Evolutionary conservation across 2,797 vertebrate genomes (phyloP).

Genomic region (Phaenicophaeus curvirostris): DNA sequence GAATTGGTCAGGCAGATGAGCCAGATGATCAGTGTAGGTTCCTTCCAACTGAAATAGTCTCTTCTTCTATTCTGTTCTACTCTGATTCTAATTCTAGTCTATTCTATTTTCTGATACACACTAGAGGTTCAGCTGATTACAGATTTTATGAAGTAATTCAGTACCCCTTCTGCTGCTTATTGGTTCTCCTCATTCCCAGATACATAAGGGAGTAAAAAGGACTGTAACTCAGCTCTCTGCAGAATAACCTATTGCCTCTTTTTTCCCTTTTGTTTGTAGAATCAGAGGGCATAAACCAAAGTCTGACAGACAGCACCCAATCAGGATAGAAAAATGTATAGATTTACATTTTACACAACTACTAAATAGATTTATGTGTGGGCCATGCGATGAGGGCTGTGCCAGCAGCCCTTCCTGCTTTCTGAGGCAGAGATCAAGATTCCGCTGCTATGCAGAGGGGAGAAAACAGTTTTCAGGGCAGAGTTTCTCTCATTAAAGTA

Average conservation of each 20-base stretch:
- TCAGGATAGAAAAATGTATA: neutral
- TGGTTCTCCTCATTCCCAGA: neutral
- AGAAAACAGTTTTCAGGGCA: neutral
- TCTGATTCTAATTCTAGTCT: neutral
- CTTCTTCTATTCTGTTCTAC: too few relatives aligned
- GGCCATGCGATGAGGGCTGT: constrained; percentile 37
- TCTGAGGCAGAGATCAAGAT: constrained; percentile 39
- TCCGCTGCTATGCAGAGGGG: neutral
- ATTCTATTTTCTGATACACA: neutral
- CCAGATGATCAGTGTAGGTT: neutral
- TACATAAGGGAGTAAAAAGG: neutral
- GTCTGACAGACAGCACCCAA: neutral
- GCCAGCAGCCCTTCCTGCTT: constrained; percentile 37
- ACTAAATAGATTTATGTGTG: constrained; percentile 21
- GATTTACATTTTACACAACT: constrained; percentile 13
- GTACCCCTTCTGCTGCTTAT: neutral
- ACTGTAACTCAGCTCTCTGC: neutral
- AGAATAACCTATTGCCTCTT: neutral
- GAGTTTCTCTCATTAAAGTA: neutral
- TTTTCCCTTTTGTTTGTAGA: neutral
- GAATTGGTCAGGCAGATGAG: too few relatives aligned
- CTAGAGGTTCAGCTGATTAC: neutral
- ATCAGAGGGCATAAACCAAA: neutral
- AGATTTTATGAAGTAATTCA: neutral
- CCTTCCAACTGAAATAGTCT: neutral